These are phyloP conservation scores for Pseudomyrmex sp. DNA, from an alignment of 1,140 invertebrate genomes.

Conservation along the genomic window DNA sequence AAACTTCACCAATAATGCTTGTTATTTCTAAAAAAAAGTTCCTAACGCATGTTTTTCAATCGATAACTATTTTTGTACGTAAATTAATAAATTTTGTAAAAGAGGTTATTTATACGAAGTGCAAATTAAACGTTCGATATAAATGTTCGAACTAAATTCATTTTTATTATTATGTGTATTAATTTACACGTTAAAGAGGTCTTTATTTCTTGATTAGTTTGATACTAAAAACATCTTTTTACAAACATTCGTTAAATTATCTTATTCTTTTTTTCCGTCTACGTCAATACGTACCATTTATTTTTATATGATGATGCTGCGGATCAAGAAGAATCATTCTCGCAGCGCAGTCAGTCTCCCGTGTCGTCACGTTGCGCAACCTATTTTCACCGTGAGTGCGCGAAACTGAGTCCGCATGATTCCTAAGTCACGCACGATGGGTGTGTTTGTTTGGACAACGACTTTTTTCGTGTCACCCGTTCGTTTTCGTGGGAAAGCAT, in stretches of 20 bases:
- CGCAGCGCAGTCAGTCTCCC: background rate
- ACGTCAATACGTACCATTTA: background rate
- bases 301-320: background rate
- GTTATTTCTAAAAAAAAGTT: background rate
- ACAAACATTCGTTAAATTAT: background rate
- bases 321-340: slow-evolving; percentile 15
- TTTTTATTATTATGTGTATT: too few species aligned
- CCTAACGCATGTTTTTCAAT: too few species aligned
- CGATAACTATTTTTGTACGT: too few species aligned
- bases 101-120: background rate
- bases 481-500: slow-evolving; percentile 81
- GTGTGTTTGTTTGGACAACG: slow-evolving; percentile 86
- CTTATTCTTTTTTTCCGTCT: background rate
- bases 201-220: background rate
- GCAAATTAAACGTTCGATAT: background rate
- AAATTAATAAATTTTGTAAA: background rate
- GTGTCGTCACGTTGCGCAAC: slow-evolving; percentile 39
- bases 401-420: slow-evolving; percentile 48
- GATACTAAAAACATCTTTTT: background rate
- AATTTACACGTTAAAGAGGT: too few species aligned
- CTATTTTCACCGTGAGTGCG: slow-evolving; percentile 63
- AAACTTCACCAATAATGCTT: background rate
- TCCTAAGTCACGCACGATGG: slow-evolving; percentile 72
- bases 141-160: too few species aligned
- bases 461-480: slow-evolving; percentile 75